These are phyloP conservation scores for Phataginus tricuspis DNA, from an alignment of 2,797 vertebrate genomes.

Conservation along the genomic window DNA sequence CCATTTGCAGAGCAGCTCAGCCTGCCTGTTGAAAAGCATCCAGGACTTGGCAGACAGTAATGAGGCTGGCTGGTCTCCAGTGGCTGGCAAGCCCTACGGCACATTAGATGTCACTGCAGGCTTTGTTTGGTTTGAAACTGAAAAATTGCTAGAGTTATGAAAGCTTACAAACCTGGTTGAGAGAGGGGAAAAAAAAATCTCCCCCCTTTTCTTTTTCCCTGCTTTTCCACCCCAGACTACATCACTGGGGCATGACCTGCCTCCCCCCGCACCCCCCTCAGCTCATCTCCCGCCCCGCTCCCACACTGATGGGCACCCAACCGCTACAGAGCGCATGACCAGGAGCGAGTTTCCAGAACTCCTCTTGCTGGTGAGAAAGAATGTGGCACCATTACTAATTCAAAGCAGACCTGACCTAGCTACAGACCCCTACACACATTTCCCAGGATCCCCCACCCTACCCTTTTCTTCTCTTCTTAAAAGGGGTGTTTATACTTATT, in stretches of 20 bases:
- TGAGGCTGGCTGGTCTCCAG: constrained; percentile 76
- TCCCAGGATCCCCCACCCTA: constrained; percentile 36
- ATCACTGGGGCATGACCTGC: neutral
- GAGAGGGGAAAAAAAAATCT: constrained; percentile 32
- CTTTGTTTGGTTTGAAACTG: constrained; percentile 75
- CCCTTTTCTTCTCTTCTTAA: constrained; percentile 60
- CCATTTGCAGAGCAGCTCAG: constrained; percentile 77
- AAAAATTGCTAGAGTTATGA: constrained; percentile 69
- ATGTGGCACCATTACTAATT: constrained; percentile 48
- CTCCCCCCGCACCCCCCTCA: neutral
- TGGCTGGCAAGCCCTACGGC: constrained; percentile 72
- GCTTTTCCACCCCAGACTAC: neutral
- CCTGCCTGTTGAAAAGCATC: constrained; percentile 64
- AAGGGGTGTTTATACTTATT: constrained; percentile 68
- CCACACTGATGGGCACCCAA: neutral
- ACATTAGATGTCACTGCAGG: constrained; percentile 76
- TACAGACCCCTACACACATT: neutral
- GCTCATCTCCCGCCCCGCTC: neutral
- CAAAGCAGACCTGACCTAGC: constrained; percentile 61
- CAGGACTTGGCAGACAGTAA: constrained; percentile 68
- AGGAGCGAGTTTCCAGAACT: constrained; percentile 37
- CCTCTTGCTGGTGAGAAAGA: constrained; percentile 49
- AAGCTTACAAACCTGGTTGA: constrained; percentile 66
- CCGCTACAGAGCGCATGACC: neutral
- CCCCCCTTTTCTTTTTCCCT: neutral